A percentile compares a stretch with the other conserved stretches of the same genome.
Evolutionary conservation across 2,888 invertebrate genomes (phyloP).

Genomic region (Periphyllus acericola): DNA sequence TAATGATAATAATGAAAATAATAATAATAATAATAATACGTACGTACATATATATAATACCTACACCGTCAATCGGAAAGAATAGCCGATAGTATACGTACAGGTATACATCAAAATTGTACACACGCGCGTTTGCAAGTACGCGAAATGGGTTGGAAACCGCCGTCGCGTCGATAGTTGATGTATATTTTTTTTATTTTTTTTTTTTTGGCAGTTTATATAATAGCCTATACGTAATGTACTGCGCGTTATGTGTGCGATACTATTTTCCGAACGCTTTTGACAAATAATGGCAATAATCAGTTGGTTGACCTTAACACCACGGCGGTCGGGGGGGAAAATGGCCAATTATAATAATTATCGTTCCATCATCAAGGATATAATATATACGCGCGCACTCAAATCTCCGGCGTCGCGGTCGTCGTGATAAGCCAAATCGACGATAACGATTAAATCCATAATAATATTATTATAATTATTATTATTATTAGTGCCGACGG

Average conservation of each 20-base stretch:
- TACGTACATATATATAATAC: too few relatives aligned
- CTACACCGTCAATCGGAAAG: too few relatives aligned
- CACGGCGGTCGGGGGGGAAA: neutral
- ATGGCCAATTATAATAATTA: slow-evolving; percentile 27
- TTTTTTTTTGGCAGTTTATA: neutral
- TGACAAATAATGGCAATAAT: slow-evolving; percentile 1
- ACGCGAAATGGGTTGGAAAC: neutral
- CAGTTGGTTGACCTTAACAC: slow-evolving; percentile 8
- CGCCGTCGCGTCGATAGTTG: too few relatives aligned
- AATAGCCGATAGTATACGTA: too few relatives aligned
- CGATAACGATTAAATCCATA: slow-evolving; percentile 28
- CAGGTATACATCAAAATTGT: too few relatives aligned
- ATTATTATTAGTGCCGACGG: neutral
- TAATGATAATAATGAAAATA: too few relatives aligned
- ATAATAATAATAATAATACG: too few relatives aligned
- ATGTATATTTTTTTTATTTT: too few relatives aligned
- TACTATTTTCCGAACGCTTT: neutral
- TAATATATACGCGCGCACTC: neutral
- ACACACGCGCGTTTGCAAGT: neutral
- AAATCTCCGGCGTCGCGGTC: neutral
- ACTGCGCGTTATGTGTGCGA: neutral
- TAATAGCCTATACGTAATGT: neutral
- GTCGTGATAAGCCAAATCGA: slow-evolving; percentile 26
- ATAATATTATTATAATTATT: neutral
- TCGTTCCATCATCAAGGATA: slow-evolving; percentile 36